A percentile compares a stretch with the other conserved stretches of the same genome.
phyloP scores from a whole-genome alignment of 2,888 invertebrate genomes.

The Sympetrum striolatum region DNA sequence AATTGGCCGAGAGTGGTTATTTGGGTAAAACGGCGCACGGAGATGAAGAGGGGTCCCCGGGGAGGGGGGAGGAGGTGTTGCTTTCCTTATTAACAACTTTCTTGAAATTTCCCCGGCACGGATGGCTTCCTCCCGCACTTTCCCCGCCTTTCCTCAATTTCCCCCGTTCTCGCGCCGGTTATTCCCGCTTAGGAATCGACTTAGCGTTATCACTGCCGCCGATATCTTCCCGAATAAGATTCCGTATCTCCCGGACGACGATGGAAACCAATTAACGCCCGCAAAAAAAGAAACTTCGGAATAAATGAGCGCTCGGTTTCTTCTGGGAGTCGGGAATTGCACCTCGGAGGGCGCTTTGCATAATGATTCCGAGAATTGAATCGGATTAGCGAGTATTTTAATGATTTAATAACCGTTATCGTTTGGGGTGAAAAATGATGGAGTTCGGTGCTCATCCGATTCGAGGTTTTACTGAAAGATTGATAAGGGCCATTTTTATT shows the following conservation, averaged over 20 bases:
- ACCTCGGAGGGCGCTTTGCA: neutral
- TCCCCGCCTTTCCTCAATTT: neutral
- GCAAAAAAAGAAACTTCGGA: neutral
- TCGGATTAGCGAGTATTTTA: no score
- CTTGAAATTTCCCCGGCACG: neutral
- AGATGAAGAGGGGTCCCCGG: neutral
- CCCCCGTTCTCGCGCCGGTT: neutral
- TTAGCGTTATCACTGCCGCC: neutral
- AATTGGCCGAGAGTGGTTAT: constrained; percentile 10
- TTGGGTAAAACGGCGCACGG: neutral
- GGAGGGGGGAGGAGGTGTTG: neutral
- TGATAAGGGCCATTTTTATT: no score
- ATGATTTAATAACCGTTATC: no score
- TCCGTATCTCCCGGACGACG: neutral
- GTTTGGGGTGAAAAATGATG: no score
- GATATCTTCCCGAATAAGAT: neutral
- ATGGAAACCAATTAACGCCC: neutral
- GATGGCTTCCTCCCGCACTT: neutral
- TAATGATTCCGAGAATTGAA: no score
- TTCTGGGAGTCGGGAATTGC: neutral
- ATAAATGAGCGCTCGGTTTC: neutral
- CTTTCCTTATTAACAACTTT: constrained; percentile 43
- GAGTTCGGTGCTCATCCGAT: no score
- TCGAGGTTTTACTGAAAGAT: no score
- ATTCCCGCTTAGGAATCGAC: neutral